These are phyloP conservation scores for Procambarus clarkii DNA, from an alignment of 1,140 invertebrate genomes.

Conservation along the genomic window DNA sequence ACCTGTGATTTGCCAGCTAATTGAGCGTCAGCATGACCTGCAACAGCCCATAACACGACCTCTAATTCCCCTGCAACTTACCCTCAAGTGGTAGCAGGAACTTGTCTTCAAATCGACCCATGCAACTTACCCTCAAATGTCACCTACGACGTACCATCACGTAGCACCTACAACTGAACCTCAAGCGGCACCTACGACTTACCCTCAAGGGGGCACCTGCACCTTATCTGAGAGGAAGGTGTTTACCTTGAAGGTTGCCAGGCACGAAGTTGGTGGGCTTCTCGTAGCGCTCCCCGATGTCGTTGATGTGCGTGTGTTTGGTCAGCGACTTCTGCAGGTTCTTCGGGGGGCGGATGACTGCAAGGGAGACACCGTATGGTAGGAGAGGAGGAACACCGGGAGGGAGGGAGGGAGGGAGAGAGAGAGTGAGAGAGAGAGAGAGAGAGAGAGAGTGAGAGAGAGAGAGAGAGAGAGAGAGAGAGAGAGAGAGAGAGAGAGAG, in stretches of 20 bases:
- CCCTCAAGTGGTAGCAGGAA: too few species aligned
- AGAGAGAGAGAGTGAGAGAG: not conserved
- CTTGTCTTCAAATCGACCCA: too few species aligned
- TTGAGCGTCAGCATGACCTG: too few species aligned
- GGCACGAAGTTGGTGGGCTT: conserved; percentile 54
- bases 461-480: conserved; percentile 1
- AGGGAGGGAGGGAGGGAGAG: not conserved
- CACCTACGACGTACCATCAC: too few species aligned
- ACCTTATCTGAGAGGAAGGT: not conserved
- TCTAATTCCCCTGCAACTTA: too few species aligned
- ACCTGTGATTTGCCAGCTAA: too few species aligned
- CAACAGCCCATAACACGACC: too few species aligned
- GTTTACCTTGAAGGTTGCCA: conserved; percentile 38
- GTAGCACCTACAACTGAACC: too few species aligned
- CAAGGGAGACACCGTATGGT: conserved; percentile 18
- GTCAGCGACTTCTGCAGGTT: conserved; percentile 44
- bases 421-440: too few species aligned
- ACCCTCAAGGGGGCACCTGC: too few species aligned
- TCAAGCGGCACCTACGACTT: too few species aligned
- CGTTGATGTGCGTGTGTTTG: conserved; percentile 45
- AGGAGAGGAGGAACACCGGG: not conserved
- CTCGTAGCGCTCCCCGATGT: conserved; percentile 53
- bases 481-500: not conserved
- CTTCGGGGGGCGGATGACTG: conserved; percentile 36
- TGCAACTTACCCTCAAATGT: too few species aligned